Conservation (phyloP, 1,140 invertebrate genomes). For the Oedothorax gibbosus region DNA sequence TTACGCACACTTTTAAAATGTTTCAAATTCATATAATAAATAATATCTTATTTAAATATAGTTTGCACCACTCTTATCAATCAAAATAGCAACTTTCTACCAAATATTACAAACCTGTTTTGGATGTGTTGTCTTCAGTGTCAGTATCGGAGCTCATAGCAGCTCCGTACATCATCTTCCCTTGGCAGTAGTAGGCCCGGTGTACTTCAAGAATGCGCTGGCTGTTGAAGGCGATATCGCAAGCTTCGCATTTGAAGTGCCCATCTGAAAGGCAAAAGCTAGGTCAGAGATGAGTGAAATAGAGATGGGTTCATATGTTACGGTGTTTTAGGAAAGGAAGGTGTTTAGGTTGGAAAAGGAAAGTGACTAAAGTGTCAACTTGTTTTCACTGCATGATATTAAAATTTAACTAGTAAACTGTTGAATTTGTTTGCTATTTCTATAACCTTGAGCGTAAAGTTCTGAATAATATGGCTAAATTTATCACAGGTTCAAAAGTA, state of each 20-base stretch:
- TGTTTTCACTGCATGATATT: too few species aligned
- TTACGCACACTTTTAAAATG: too few species aligned
- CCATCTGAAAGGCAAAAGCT: slow-evolving; percentile 16
- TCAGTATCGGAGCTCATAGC: slow-evolving; percentile 29
- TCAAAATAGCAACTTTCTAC: neutral
- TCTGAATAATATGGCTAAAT: too few species aligned
- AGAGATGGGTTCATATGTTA: neutral
- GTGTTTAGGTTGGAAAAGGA: too few species aligned
- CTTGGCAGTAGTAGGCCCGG: slow-evolving; percentile 47
- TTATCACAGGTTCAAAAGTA: too few species aligned
- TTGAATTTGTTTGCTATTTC: too few species aligned
- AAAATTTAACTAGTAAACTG: too few species aligned
- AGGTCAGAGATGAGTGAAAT: neutral
- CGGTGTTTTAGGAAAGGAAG: neutral
- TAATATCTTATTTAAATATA: neutral
- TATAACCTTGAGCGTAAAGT: too few species aligned
- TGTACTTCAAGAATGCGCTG: slow-evolving; percentile 14
- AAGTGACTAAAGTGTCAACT: neutral
- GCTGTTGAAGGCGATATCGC: slow-evolving; percentile 30
- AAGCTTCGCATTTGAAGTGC: slow-evolving; percentile 29
- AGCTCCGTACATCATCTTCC: neutral
- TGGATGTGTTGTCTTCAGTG: slow-evolving; percentile 30
- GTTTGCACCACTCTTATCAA: neutral
- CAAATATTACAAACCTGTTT: slow-evolving; percentile 22
- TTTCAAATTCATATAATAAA: neutral